Evolutionary conservation across 2,797 vertebrate species (phyloP), one percentile per base, ranked within the genome.

Genomic region (Alectoris magna): DNA sequence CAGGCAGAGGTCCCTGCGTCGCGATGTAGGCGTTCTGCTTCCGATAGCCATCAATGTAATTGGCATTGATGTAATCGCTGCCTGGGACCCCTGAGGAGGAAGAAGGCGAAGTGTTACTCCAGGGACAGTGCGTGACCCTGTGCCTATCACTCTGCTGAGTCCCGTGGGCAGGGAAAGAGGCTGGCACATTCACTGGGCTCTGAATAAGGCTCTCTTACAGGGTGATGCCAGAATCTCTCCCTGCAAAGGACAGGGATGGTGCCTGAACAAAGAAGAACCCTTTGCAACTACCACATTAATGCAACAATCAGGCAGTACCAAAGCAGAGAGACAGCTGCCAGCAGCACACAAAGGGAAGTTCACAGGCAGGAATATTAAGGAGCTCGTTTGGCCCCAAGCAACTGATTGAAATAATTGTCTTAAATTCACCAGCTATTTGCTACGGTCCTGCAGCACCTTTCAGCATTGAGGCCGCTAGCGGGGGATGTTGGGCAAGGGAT

Each of bases 1-100:
- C 99, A 0, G 98, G 98, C 95, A 99, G 98, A 0, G 99, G 99
- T 12, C 99, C 99, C 96, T 99, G 99, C 0, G 99, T 99, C 77
- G 99, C 99, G 0, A 99, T 99, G 98, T 99, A 99, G 84, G 99
- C 99, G 0, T 99, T 99, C 98, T 99, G 99, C 97, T 99, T 99
- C 88, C 98, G 98, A 97, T 99, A 99, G 72, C 99, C 99, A 2
- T 99, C 99, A 0, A 99, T 98, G 96, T 99, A 99, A 97, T 99
- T 99, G 78, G 98, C 98, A 1, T 99, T 99, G 96, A 99, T 98
- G 96, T 99, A 99, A 97, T 99, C 99, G 3, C 99, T 99, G 49
- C 99, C 99, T 4, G 98, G 98, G 56, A 99, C 98, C 27, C 98
- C 99, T 99, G 78, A 0, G 2, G 62, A 87, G 53, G 82, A 70